phyloP scores from a whole-genome alignment of 1,140 invertebrate species.

The Coptotermes formosanus region DNA sequence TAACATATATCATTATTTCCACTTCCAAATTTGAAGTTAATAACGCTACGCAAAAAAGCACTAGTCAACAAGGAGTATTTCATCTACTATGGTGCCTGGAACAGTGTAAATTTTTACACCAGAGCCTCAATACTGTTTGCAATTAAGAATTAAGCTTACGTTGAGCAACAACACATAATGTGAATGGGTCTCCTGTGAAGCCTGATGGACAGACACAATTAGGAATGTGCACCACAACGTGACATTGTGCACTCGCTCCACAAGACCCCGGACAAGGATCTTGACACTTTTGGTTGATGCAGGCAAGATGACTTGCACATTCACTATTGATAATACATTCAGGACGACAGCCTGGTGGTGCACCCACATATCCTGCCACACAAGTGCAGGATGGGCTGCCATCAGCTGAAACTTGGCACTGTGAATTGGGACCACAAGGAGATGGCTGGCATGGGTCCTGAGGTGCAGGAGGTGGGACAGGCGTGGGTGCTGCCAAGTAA shows the following conservation, averaged over 20 bases:
- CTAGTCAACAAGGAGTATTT: neutral
- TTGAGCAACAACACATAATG: conserved; percentile 41
- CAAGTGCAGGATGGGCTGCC: conserved; percentile 50
- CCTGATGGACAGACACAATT: conserved; percentile 66
- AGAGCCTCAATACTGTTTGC: neutral
- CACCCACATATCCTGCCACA: conserved; percentile 39
- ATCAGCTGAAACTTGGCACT: conserved; percentile 58
- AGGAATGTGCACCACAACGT: conserved; percentile 71
- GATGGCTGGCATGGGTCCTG: conserved; percentile 64
- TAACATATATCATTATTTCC: neutral
- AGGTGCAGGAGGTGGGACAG: conserved; percentile 39
- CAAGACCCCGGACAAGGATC: conserved; percentile 63
- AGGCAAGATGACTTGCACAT: conserved; percentile 44
- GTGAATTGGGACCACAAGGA: conserved; percentile 70
- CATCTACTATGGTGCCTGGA: neutral
- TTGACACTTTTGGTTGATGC: conserved; percentile 43
- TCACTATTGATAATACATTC: conserved; percentile 43
- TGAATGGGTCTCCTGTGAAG: conserved; percentile 70
- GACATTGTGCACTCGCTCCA: conserved; percentile 67
- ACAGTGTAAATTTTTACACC: neutral
- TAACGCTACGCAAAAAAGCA: neutral
- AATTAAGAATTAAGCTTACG: conserved; percentile 38
- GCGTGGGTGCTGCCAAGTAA: conserved; percentile 42
- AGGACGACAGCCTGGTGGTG: conserved; percentile 37
- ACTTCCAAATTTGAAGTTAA: neutral